Evolutionary conservation across 2,113 vertebrate species (phyloP).

Genomic region (Tauraco erythrolophus): DNA sequence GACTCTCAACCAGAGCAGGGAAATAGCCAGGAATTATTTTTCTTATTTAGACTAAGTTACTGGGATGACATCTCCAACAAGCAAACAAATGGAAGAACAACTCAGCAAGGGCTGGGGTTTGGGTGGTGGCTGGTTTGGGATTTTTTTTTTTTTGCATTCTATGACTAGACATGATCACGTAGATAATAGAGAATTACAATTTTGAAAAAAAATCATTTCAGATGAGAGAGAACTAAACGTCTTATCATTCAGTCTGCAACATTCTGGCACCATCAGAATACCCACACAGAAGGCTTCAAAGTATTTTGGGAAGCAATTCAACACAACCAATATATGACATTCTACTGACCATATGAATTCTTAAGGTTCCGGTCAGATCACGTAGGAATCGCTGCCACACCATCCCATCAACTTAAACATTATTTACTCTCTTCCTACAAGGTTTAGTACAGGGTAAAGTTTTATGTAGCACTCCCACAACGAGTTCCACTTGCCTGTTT

Average conservation of each 20-base stretch:
- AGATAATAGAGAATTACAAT: not conserved
- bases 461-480: not conserved
- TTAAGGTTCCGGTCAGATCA: not conserved
- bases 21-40: not conserved
- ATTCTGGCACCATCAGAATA: not conserved
- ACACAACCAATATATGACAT: not conserved
- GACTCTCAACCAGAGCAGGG: not conserved
- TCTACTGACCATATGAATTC: not conserved
- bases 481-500: conserved; percentile 2
- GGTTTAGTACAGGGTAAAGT: not conserved
- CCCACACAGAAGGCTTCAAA: not conserved
- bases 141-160: not conserved
- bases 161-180: not conserved
- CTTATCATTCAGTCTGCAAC: not conserved
- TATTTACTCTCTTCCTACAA: not conserved
- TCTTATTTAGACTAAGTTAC: not conserved
- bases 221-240: not conserved
- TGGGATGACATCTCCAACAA: not conserved
- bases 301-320: not conserved
- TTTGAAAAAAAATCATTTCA: not conserved
- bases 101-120: not conserved
- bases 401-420: not conserved
- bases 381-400: not conserved
- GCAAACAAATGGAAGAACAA: not conserved
- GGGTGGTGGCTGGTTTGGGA: not conserved